These are phyloP conservation scores for Platypus cylindrus DNA, from an alignment of 2,888 invertebrate species.

Conservation along the genomic window DNA sequence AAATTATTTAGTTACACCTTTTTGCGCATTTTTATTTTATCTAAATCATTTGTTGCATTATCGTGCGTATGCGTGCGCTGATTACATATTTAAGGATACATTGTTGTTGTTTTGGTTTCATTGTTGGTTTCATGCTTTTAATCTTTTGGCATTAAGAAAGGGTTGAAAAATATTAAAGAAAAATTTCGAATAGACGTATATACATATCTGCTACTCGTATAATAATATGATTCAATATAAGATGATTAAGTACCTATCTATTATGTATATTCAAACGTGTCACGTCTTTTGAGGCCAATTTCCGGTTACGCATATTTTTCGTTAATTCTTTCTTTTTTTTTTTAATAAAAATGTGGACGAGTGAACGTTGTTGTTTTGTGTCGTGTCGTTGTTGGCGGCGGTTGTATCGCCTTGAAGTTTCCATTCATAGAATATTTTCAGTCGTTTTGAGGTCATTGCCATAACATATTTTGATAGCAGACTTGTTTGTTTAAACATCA, in stretches of 20 bases:
- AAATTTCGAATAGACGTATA: no score
- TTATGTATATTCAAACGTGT: conserved; percentile 1
- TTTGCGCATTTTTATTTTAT: conserved; percentile 1
- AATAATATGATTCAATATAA: no score
- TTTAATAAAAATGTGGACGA: conserved; percentile 7
- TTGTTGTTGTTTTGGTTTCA: no score
- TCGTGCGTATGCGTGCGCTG: no score
- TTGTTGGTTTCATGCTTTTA: no score
- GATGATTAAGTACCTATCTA: no score
- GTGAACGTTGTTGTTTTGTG: no score
- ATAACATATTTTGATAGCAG: conserved; percentile 17
- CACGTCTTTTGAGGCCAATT: conserved; percentile 5
- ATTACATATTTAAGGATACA: no score
- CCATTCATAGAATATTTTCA: conserved; percentile 22
- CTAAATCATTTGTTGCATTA: not conserved
- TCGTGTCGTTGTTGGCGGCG: conserved; percentile 6
- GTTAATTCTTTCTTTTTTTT: not conserved
- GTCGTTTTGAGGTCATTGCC: conserved; percentile 21
- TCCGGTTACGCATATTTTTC: conserved; percentile 4
- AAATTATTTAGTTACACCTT: no score
- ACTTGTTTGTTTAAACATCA: conserved; percentile 8
- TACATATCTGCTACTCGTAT: no score
- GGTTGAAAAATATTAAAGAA: no score
- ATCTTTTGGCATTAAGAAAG: no score
- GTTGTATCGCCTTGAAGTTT: conserved; percentile 18